phyloP scores from a whole-genome alignment of 2,113 vertebrate genomes.

The Xenotilapia flavipinnis region DNA sequence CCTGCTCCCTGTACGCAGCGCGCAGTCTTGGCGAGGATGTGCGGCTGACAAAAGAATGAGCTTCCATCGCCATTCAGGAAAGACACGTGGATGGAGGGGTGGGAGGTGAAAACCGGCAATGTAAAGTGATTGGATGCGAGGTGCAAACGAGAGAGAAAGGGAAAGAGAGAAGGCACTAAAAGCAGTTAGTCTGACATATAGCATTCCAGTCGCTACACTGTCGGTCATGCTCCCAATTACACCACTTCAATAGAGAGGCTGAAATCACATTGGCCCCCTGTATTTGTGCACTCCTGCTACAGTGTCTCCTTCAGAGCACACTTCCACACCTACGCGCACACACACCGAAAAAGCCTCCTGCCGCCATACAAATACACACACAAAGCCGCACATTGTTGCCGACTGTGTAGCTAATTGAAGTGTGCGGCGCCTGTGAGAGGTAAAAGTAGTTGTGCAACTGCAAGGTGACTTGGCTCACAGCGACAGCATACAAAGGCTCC shows the following conservation, averaged over 20 bases:
- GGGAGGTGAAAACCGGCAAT: conserved; percentile 43
- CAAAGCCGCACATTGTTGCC: conserved; percentile 28
- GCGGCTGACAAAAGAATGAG: conserved; percentile 24
- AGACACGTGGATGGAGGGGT: conserved; percentile 16
- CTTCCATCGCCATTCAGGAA: conserved; percentile 36
- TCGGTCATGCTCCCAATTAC: conserved; percentile 69
- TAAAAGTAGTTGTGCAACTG: conserved; percentile 33
- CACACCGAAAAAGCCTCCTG: conserved; percentile 8
- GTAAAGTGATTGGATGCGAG: conserved; percentile 47
- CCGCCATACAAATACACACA: neutral
- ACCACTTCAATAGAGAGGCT: conserved; percentile 60
- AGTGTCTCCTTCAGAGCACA: conserved; percentile 36
- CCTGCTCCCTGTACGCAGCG: neutral
- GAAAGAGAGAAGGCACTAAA: conserved; percentile 38
- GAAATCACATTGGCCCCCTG: conserved; percentile 31
- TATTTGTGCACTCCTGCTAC: conserved; percentile 33
- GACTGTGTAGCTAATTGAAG: conserved; percentile 14
- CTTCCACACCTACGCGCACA: conserved; percentile 36
- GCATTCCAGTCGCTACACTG: neutral
- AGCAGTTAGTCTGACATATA: conserved; percentile 50
- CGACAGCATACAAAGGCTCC: conserved; percentile 21
- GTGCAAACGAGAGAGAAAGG: neutral
- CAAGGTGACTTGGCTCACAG: conserved; percentile 35
- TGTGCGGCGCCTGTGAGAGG: conserved; percentile 1
- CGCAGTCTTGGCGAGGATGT: neutral